phyloP scores from a whole-genome alignment of 1,140 invertebrate genomes.

The Trichoplusia ni region DNA sequence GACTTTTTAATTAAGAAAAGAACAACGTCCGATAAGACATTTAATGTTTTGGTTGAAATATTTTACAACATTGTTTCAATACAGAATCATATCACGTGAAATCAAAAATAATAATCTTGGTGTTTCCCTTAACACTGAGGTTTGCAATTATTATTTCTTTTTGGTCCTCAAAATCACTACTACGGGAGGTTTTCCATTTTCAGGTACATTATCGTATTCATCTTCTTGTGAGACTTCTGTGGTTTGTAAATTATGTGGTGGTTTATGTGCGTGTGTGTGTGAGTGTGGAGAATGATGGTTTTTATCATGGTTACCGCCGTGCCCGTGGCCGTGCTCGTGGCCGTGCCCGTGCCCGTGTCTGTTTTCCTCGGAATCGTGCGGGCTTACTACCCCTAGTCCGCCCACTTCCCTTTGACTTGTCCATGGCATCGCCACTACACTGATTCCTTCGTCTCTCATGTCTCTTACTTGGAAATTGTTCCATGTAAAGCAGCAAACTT shows the following conservation, averaged over 20 bases:
- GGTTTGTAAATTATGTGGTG: too few species aligned
- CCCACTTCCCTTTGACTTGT: constrained; percentile 44
- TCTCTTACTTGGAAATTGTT: constrained; percentile 61
- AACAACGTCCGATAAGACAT: not conserved
- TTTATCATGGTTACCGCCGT: not conserved
- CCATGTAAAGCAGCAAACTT: constrained; percentile 72
- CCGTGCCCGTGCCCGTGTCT: constrained; percentile 34
- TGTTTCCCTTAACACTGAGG: too few species aligned
- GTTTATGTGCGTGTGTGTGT: too few species aligned
- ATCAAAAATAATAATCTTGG: not conserved
- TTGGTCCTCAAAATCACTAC: not conserved
- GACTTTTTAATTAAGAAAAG: constrained; percentile 17
- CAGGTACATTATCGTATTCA: not conserved
- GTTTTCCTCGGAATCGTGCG: constrained; percentile 29
- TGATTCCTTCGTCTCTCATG: constrained; percentile 51
- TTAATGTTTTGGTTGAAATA: not conserved
- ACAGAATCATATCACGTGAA: not conserved
- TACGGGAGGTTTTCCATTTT: not conserved
- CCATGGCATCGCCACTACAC: constrained; percentile 58
- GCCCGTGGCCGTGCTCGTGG: not conserved
- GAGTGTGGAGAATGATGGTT: too few species aligned
- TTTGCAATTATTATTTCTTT: not conserved
- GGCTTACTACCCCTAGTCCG: constrained; percentile 53
- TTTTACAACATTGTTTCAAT: not conserved
- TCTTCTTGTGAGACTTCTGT: not conserved